A percentile compares a stretch with the other conserved stretches of the same genome.
phyloP scores from a whole-genome alignment of 1,140 invertebrate genomes.

The Orius insidiosus region DNA sequence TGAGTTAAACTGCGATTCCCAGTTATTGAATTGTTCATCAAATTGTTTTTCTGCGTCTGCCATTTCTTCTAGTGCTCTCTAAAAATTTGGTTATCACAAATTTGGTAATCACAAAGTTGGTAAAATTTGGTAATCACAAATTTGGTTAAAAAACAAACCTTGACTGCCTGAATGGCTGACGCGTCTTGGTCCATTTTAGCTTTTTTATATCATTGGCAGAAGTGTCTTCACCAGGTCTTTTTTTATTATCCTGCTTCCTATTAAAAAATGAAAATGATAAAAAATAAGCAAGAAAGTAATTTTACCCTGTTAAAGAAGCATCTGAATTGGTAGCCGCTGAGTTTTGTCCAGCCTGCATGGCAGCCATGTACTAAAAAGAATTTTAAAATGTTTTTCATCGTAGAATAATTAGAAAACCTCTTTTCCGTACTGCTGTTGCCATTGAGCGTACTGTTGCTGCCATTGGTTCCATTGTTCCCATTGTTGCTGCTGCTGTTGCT shows the following conservation, averaged over 20 bases:
- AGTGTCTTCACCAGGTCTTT: conserved; percentile 14
- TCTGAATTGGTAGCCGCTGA: conserved; percentile 1
- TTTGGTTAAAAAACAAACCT: conserved; percentile 4
- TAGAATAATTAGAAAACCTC: conserved; percentile 37
- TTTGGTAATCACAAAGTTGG: not conserved
- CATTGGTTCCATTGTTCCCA: conserved; percentile 71
- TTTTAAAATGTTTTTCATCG: conserved; percentile 10
- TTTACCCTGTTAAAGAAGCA: not conserved
- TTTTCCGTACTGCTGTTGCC: conserved; percentile 64
- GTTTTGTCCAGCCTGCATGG: conserved; percentile 9
- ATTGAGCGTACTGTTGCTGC: conserved; percentile 68
- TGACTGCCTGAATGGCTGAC: conserved; percentile 1
- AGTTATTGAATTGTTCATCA: conserved; percentile 63
- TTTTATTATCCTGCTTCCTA: conserved; percentile 4
- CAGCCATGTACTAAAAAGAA: conserved; percentile 12
- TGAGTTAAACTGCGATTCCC: conserved; percentile 67
- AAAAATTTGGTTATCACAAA: no score
- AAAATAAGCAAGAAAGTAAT: not conserved
- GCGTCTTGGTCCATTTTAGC: conserved; percentile 8
- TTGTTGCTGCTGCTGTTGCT: conserved; percentile 48
- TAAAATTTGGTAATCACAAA: no score
- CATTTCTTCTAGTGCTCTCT: conserved; percentile 27
- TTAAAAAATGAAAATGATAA: not conserved
- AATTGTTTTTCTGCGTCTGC: conserved; percentile 58
- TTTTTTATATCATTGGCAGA: conserved; percentile 19